Evolutionary conservation across 2,113 vertebrate genomes (phyloP), one percentile per base, ranked within the genome.

Genomic region (Galbula dea): DNA sequence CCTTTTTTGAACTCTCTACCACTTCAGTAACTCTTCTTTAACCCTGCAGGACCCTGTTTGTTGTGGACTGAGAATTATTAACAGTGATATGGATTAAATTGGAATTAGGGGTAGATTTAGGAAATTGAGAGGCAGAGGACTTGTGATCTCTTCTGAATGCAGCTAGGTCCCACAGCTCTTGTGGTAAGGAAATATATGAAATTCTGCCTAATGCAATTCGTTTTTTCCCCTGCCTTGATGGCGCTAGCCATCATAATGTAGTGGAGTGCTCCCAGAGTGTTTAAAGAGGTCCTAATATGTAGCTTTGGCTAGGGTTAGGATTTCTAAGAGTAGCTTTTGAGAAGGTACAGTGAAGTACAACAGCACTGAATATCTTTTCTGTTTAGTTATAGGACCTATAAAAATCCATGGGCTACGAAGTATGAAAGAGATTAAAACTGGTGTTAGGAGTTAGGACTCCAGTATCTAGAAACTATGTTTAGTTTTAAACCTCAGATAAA

Each of bases 211-310:
- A 67, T 67, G 10, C 13, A 32, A 32, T 45, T 45, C 41, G 7
- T 65, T 43, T 43, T 41, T 41, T 39, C 15, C 23, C 19, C 41
- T 32, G 20, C 30, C 37, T n/a, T 45, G 20, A 32, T n/a, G 30
- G 10, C 34, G 54, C 11, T 11, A 29, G n/a, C 7, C 5, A 23
- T 63, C 37, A 29, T 10, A n/a, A 4, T 0, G 1, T 2, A 22
- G 20, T 22, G 9, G 10, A 69, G 21, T 36, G 30, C 6, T 65
- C n/a, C 67, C 77, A n/a, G 26, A 63, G 20, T 5, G 1, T 36
- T 72, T 59, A 23, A 27, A 34, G 9, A 39, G 29, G 22, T 19
- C 55, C 48, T 75, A 22, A 8, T 16, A 16, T 3, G 20, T 22
- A 78, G 19, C 30, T 71, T 26, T 54, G 51, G 16, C 34, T 37